Conservation (phyloP, 2,113 vertebrate genomes). For the Polypterus senegalus region DNA sequence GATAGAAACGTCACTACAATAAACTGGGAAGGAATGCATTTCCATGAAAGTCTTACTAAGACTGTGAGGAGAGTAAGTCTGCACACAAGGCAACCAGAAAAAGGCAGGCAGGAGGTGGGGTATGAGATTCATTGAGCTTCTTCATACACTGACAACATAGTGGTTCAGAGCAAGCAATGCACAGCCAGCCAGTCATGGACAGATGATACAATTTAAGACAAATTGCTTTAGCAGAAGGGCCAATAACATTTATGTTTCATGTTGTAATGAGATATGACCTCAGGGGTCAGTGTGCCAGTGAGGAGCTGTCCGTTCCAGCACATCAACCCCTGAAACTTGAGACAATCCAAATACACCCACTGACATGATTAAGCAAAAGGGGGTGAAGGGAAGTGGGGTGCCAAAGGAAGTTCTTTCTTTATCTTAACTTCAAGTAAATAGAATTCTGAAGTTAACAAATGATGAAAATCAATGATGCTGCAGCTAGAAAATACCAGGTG, state of each 20-base stretch:
- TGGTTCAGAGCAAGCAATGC: constrained; percentile 5
- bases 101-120: not conserved
- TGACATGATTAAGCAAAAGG: constrained; percentile 26
- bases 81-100: not conserved
- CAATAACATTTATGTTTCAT: constrained; percentile 41
- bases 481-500: no score
- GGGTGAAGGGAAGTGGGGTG: constrained; percentile 18
- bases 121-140: constrained; percentile 18
- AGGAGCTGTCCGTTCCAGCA: constrained; percentile 34
- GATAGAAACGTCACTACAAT: no score
- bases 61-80: no score
- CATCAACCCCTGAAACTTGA: constrained; percentile 10
- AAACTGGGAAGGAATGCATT: no score
- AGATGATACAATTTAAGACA: constrained; percentile 37
- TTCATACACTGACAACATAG: no score
- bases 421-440: no score
- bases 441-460: no score
- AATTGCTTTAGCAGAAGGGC: constrained; percentile 37
- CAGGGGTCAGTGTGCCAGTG: constrained; percentile 37
- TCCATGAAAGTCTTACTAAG: no score
- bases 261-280: constrained; percentile 46
- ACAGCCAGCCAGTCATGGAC: constrained; percentile 12
- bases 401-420: no score
- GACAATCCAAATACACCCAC: constrained; percentile 6
- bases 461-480: no score